These are phyloP conservation scores for Hyaena hyaena DNA, from an alignment of 2,113 vertebrate species.

Conservation along the genomic window DNA sequence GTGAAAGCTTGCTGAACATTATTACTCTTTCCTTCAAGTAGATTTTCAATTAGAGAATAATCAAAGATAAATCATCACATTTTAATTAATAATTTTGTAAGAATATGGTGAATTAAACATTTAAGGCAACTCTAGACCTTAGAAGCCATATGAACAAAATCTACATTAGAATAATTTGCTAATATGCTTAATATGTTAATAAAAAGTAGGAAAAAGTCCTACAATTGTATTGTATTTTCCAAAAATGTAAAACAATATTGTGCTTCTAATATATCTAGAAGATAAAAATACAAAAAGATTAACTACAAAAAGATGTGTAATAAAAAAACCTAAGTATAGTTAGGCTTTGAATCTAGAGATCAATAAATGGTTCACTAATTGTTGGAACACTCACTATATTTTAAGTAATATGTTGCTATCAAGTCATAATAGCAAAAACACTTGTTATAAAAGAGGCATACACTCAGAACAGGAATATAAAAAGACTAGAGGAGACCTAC, in stretches of 20 bases:
- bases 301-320: neutral
- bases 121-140: neutral
- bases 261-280: neutral
- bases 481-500: neutral
- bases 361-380: neutral
- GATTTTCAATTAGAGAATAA: slow-evolving; percentile 19
- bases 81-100: neutral
- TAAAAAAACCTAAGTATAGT: neutral
- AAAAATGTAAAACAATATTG: neutral
- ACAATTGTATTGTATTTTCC: neutral
- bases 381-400: neutral
- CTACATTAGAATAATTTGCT: neutral
- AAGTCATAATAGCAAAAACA: neutral
- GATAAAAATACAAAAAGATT: neutral
- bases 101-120: neutral
- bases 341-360: neutral
- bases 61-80: neutral
- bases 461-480: neutral
- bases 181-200: neutral
- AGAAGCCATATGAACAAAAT: neutral
- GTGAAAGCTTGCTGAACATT: neutral
- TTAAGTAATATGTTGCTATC: neutral
- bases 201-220: neutral
- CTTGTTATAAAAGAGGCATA: neutral
- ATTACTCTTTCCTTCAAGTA: neutral